phyloP scores from a whole-genome alignment of 1,140 invertebrate species.

The Dreissena polymorpha region DNA sequence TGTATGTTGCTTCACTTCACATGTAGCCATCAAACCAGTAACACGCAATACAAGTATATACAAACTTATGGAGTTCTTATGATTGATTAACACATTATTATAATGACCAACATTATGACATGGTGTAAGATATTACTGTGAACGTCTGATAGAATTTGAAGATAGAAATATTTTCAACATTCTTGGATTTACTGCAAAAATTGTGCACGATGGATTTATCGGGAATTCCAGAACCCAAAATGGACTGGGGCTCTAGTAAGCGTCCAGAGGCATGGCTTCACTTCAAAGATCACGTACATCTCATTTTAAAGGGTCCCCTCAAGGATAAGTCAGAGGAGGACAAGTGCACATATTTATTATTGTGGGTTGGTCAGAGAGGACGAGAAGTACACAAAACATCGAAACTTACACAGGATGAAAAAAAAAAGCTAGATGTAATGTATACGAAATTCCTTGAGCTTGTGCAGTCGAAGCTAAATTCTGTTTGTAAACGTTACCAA shows the following conservation, averaged over 20 bases:
- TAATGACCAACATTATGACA: too few relatives aligned
- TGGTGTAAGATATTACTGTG: too few relatives aligned
- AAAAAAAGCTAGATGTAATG: background rate
- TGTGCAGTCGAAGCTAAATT: conserved; percentile 8
- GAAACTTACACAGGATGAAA: background rate
- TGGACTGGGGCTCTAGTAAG: conserved; percentile 30
- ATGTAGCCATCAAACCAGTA: too few relatives aligned
- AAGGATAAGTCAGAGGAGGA: conserved; percentile 17
- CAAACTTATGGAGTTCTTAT: too few relatives aligned
- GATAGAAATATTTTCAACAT: too few relatives aligned
- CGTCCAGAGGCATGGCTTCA: conserved; percentile 16
- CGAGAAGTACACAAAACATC: conserved; percentile 2
- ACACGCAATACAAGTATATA: too few relatives aligned
- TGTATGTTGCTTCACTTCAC: too few relatives aligned
- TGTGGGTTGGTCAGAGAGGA: conserved; percentile 10
- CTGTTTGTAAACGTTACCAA: background rate
- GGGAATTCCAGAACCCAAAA: conserved; percentile 15
- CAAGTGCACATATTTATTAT: conserved; percentile 16
- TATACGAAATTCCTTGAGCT: background rate
- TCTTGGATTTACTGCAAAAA: too few relatives aligned
- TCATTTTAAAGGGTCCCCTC: conserved; percentile 1
- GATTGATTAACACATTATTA: too few relatives aligned
- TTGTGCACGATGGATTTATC: background rate
- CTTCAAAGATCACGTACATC: conserved; percentile 21
- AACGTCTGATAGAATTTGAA: too few relatives aligned